Evolutionary conservation across 1,140 invertebrate species (phyloP).

Genomic region (Papilio machaon): DNA sequence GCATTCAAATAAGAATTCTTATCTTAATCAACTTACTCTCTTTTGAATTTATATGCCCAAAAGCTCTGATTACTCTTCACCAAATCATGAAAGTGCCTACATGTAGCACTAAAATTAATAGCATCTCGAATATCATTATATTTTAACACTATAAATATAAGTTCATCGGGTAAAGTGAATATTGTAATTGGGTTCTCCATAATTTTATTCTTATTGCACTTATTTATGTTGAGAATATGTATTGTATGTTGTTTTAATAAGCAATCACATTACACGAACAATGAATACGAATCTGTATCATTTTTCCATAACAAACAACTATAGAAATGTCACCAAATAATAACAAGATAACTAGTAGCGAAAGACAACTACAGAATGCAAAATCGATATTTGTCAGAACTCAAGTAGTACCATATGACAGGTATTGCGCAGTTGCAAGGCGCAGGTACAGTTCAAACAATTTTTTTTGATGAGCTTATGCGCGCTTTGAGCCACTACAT

Average conservation of each 20-base stretch:
- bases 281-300: background rate
- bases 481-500: background rate
- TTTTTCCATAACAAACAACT: background rate
- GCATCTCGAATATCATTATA: slow-evolving; percentile 49
- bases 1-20: background rate
- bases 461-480: background rate
- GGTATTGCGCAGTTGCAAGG: background rate
- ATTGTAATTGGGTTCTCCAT: slow-evolving; percentile 18
- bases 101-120: slow-evolving; percentile 54
- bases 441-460: background rate
- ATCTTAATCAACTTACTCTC: slow-evolving; percentile 48
- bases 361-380: background rate
- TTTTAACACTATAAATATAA: slow-evolving; percentile 53
- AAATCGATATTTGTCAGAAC: background rate
- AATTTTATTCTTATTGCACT: background rate
- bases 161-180: slow-evolving; percentile 53
- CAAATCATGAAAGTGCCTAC: slow-evolving; percentile 52
- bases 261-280: background rate
- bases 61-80: slow-evolving; percentile 50
- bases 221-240: background rate
- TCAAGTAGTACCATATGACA: background rate
- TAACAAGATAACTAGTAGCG: background rate
- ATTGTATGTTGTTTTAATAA: background rate
- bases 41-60: slow-evolving; percentile 56
- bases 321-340: background rate